Evolutionary conservation across 2,113 vertebrate genomes (phyloP).

Genomic region (Anoura caudifer): DNA sequence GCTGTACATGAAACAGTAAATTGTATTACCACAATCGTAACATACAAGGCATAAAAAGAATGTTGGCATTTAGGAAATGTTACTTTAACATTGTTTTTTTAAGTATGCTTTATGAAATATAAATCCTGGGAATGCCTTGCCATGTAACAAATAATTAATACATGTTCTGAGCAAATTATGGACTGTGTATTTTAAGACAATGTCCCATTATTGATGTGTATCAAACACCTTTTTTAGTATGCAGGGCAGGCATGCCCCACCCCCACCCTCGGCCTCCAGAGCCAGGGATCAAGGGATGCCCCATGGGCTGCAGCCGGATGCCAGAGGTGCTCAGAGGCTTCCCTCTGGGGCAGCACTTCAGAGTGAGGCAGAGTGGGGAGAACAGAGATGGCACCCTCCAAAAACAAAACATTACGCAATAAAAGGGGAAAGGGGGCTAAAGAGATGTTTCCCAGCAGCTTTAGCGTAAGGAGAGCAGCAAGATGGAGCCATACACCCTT

Average conservation of each 20-base stretch:
- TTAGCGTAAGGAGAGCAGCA: neutral
- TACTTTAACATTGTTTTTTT: neutral
- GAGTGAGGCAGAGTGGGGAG: accelerated
- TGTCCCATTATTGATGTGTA: neutral
- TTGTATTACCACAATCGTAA: neutral
- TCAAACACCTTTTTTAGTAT: neutral
- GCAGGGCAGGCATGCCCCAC: neutral
- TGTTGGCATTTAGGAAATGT: neutral
- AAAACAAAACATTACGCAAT: neutral
- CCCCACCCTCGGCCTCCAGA: neutral
- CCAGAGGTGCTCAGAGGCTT: neutral
- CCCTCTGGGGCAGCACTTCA: neutral
- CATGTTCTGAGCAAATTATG: neutral
- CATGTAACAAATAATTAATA: neutral
- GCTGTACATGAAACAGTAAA: neutral
- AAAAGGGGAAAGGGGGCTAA: neutral
- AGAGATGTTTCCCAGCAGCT: neutral
- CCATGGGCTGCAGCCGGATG: too few species aligned
- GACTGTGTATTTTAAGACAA: neutral
- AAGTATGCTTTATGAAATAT: neutral
- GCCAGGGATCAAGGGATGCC: neutral
- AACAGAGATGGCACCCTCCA: neutral
- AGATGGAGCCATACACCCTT: neutral
- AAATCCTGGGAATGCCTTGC: neutral
- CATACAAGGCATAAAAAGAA: neutral